Conservation (phyloP, 2,888 invertebrate genomes). For the Syrista parreyssii region DNA sequence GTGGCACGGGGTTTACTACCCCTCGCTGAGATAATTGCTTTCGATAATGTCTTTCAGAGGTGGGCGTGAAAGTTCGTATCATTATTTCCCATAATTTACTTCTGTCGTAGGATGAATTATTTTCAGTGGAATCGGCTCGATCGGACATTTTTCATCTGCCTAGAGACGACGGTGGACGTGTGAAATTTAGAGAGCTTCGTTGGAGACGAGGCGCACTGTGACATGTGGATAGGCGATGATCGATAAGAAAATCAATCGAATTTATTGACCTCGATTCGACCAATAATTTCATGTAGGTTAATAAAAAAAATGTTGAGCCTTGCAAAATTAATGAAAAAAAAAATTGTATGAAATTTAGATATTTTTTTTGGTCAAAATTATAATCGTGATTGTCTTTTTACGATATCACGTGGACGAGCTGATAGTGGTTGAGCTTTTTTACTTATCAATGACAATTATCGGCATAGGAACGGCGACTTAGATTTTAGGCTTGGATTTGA, state of each 20-base stretch:
- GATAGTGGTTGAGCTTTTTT: background rate
- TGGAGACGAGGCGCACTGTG: background rate
- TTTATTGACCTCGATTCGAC: background rate
- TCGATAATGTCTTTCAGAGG: background rate
- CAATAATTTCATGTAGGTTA: background rate
- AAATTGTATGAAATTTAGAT: background rate
- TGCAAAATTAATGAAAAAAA: too few relatives aligned
- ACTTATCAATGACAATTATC: background rate
- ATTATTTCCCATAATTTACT: background rate
- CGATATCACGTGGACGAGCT: background rate
- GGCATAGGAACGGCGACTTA: background rate
- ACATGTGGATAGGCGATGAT: background rate
- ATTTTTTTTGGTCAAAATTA: background rate
- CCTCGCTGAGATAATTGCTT: background rate
- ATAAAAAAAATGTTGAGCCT: too few relatives aligned
- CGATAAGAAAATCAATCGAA: background rate
- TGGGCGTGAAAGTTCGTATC: background rate
- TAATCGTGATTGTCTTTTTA: background rate
- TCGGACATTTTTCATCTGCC: background rate
- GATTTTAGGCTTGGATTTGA: background rate
- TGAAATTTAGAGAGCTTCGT: background rate
- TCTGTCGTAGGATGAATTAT: background rate
- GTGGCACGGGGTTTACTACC: background rate
- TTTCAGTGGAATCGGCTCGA: background rate
- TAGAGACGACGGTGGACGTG: background rate